Conservation (phyloP, 2,888 invertebrate genomes). For the Drosophila macrothrix region DNA sequence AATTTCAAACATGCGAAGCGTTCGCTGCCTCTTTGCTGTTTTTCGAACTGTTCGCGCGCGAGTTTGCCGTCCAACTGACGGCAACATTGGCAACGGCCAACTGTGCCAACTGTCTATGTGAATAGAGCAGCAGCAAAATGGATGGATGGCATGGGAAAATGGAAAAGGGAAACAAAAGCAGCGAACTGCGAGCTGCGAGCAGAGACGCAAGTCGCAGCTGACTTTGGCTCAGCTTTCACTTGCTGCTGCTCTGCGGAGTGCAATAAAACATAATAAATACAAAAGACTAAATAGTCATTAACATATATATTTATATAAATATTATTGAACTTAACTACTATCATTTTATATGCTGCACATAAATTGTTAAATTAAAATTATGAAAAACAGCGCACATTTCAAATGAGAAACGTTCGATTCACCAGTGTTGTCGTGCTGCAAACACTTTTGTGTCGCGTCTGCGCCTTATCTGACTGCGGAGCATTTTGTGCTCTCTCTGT, state of each 20-base stretch:
- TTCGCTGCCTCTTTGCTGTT: conserved; percentile 9
- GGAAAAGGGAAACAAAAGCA: conserved; percentile 5
- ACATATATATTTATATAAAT: no score
- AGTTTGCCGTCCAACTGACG: conserved; percentile 71
- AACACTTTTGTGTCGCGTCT: conserved; percentile 50
- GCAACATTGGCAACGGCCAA: conserved; percentile 35
- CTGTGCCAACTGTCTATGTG: conserved; percentile 24
- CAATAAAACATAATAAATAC: neutral
- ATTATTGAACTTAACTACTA: neutral
- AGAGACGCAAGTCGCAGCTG: conserved; percentile 36
- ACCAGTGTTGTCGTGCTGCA: conserved; percentile 70
- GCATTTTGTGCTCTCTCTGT: conserved; percentile 64
- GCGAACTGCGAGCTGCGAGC: conserved; percentile 20
- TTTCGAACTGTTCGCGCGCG: conserved; percentile 80
- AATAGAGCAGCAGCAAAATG: neutral
- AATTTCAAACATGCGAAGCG: conserved; percentile 18
- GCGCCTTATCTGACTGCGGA: conserved; percentile 49
- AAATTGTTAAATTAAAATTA: neutral
- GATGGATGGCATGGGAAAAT: neutral
- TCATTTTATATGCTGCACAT: neutral
- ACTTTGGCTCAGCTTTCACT: conserved; percentile 18
- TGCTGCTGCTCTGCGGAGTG: conserved; percentile 19
- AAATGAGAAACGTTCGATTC: conserved; percentile 6
- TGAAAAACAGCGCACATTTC: neutral
- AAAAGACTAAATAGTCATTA: neutral